These are phyloP conservation scores for Scomber japonicus DNA, from an alignment of 2,113 vertebrate species.

Conservation along the genomic window DNA sequence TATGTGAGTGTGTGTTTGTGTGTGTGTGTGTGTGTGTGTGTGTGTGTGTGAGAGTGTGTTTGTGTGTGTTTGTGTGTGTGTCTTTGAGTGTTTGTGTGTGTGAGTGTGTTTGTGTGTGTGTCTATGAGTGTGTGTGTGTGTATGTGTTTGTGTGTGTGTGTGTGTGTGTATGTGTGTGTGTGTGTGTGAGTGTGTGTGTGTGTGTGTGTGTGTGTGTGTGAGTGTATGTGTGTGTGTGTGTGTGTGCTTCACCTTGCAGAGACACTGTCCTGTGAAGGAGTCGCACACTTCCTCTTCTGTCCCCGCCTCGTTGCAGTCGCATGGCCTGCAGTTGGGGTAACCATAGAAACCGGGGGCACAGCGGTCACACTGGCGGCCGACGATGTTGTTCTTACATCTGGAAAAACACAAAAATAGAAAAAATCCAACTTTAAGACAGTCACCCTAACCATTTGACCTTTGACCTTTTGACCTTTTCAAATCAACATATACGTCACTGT, in stretches of 20 bases:
- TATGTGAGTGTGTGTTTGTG: not conserved
- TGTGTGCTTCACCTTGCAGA: constrained; percentile 91
- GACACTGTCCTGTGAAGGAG: constrained; percentile 89
- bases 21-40: constrained; percentile 17
- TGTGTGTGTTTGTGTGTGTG: constrained; percentile 17
- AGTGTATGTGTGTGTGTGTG: constrained; percentile 20
- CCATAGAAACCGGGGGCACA: constrained; percentile 91
- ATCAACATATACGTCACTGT: too few species aligned
- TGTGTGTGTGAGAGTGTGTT: constrained; percentile 31
- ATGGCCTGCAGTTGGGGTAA: constrained; percentile 90
- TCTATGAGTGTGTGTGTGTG: constrained; percentile 13
- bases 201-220: not conserved
- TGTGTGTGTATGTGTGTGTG: not conserved
- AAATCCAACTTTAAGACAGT: not conserved
- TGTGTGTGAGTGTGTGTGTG: too few species aligned
- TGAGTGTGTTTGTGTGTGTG: constrained; percentile 7
- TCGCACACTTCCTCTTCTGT: constrained; percentile 87
- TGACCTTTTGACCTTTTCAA: not conserved
- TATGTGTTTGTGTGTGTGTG: not conserved
- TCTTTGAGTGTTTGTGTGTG: constrained; percentile 3
- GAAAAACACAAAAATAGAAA: not conserved
- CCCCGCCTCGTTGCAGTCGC: constrained; percentile 92
- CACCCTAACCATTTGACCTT: too few species aligned
- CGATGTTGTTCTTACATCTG: constrained; percentile 93
- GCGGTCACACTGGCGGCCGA: constrained; percentile 91